Conservation (phyloP, 2,797 vertebrate species). For the Melopsittacus undulatus region DNA sequence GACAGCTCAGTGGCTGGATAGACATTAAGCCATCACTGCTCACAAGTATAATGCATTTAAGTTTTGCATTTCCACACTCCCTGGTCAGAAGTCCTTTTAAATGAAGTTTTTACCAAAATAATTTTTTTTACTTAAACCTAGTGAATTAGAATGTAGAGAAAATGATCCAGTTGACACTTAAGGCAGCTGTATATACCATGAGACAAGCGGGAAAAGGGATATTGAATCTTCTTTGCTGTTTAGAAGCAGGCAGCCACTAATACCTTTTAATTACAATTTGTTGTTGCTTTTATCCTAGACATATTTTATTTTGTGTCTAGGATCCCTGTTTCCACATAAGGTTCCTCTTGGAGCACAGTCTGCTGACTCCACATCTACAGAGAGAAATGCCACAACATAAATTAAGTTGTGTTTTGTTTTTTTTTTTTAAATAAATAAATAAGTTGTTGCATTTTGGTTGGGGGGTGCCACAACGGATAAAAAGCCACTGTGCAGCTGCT, state of each 20-base stretch:
- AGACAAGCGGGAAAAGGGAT: conserved; percentile 31
- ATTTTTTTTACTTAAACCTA: background rate
- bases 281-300: conserved; percentile 77
- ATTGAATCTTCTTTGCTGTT: conserved; percentile 6
- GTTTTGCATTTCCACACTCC: background rate
- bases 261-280: conserved; percentile 74
- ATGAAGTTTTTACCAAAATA: background rate
- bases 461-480: conserved; percentile 71
- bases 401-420: background rate
- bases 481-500: conserved; percentile 72
- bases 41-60: background rate
- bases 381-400: conserved; percentile 74
- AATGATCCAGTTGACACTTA: background rate
- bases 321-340: conserved; percentile 76
- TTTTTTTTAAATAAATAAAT: background rate
- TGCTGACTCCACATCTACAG: conserved; percentile 81
- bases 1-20: no score
- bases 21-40: background rate
- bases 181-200: background rate
- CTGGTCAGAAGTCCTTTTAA: background rate
- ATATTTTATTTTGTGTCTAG: conserved; percentile 77
- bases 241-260: conserved; percentile 1
- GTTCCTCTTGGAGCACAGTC: conserved; percentile 76
- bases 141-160: background rate
- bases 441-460: background rate